Percentiles rank a stretch among this genome's conserved stretches.
These are phyloP conservation scores for Rhabdomys dilectus DNA, from an alignment of 2,113 vertebrate genomes.

Conservation along the genomic window DNA sequence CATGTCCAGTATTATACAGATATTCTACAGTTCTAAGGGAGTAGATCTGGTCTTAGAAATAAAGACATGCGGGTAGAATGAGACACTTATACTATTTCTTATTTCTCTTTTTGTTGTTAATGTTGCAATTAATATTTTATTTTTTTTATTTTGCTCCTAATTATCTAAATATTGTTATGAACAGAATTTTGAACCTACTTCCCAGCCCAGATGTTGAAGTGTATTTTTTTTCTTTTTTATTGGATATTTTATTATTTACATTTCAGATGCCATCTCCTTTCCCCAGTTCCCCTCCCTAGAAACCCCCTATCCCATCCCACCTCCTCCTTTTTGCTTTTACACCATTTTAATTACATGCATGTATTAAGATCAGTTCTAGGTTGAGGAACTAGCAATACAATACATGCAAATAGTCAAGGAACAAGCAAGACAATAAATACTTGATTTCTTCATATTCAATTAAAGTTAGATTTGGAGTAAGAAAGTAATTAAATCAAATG, in stretches of 20 bases:
- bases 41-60: background rate
- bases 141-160: background rate
- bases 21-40: fast-evolving
- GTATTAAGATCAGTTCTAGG: too few species aligned
- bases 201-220: background rate
- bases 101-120: background rate
- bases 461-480: background rate
- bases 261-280: too few species aligned
- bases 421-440: too few species aligned
- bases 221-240: too few species aligned
- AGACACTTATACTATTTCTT: background rate
- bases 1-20: background rate
- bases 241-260: too few species aligned
- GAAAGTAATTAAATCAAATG: background rate
- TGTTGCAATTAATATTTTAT: background rate
- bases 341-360: too few species aligned
- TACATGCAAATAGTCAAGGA: too few species aligned
- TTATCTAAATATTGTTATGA: background rate
- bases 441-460: background rate
- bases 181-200: background rate
- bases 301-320: too few species aligned
- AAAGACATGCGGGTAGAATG: too few species aligned
- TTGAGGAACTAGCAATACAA: too few species aligned
- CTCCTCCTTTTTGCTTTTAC: too few species aligned
- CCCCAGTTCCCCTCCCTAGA: too few species aligned